These are phyloP conservation scores for Lonchura striata DNA, from an alignment of 2,113 vertebrate genomes.

Conservation along the genomic window DNA sequence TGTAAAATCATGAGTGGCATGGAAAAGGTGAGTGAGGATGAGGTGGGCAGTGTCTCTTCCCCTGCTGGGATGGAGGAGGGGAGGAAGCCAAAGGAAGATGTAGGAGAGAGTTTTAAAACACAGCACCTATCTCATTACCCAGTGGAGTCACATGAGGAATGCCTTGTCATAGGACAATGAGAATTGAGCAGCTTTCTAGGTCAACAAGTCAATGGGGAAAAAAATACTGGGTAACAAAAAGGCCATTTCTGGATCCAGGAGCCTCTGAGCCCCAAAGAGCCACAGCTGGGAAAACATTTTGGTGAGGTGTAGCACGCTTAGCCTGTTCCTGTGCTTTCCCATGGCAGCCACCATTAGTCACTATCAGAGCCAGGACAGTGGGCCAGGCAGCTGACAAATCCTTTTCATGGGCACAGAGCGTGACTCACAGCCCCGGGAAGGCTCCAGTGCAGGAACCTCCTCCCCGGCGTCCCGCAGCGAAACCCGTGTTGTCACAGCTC, in stretches of 20 bases:
- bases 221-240: background rate
- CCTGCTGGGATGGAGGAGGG: background rate
- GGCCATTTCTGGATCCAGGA: background rate
- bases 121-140: background rate
- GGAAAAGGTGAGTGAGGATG: background rate
- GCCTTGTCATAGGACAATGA: background rate
- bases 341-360: constrained; percentile 9
- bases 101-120: background rate
- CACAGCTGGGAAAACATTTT: background rate
- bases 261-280: background rate
- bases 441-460: background rate
- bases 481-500: background rate
- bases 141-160: background rate
- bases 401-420: background rate
- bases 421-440: constrained; percentile 28
- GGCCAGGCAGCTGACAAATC: constrained; percentile 9
- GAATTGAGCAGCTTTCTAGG: background rate
- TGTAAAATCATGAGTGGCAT: background rate
- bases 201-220: background rate
- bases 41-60: background rate
- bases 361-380: constrained; percentile 9
- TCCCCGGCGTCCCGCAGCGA: background rate
- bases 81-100: background rate
- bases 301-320: background rate
- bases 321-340: background rate